These are phyloP conservation scores for Anniella stebbinsi DNA, from an alignment of 2,797 vertebrate genomes.

Conservation along the genomic window DNA sequence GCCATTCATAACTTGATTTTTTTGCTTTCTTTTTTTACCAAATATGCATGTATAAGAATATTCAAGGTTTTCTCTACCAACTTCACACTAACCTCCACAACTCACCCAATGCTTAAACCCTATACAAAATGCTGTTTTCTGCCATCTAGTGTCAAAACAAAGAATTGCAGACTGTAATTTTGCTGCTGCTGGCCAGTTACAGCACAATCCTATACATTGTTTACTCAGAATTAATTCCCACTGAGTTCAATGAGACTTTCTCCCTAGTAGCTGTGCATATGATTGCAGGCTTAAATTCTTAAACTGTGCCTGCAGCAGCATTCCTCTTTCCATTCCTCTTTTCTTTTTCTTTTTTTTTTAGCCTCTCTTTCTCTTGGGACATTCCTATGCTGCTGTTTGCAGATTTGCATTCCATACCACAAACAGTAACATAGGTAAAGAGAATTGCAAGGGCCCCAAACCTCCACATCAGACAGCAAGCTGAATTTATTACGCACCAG, in stretches of 20 bases:
- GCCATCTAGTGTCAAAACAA: constrained; percentile 2
- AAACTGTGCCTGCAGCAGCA: neutral
- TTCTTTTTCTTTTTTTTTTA: neutral
- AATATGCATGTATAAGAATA: neutral
- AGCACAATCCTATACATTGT: no score
- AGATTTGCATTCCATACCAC: neutral
- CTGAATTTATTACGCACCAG: neutral
- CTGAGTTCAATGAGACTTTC: no score
- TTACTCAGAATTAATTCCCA: no score
- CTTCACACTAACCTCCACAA: neutral
- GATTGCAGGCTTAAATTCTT: neutral
- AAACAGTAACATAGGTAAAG: neutral
- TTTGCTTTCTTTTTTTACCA: neutral
- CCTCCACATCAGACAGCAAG: neutral
- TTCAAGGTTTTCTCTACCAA: neutral
- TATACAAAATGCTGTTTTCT: neutral
- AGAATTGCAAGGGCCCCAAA: neutral
- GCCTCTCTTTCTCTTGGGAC: neutral
- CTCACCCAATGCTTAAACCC: neutral
- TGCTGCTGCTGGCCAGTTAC: neutral
- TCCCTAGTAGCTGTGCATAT: no score
- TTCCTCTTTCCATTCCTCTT: neutral
- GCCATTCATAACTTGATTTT: neutral
- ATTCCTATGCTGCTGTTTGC: neutral
- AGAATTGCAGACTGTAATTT: neutral